Conservation (phyloP, 2,797 vertebrate genomes). For the Cheracebus regulus region DNA sequence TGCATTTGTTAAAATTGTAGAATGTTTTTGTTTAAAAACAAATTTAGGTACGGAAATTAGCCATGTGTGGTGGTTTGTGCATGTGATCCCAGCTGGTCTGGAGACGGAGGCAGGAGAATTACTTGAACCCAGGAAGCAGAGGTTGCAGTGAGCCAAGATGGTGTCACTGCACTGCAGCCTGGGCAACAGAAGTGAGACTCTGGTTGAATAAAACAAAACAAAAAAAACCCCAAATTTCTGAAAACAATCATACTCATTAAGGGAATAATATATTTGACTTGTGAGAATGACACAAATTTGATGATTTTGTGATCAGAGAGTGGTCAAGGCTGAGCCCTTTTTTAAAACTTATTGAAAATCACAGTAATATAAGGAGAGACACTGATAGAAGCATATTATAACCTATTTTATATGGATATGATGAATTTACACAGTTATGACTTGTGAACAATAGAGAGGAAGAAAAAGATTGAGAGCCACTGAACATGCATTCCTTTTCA, state of each 20-base stretch:
- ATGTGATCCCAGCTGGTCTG: neutral
- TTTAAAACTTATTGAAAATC: neutral
- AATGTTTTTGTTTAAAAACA: slow-evolving; percentile 6
- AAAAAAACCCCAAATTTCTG: neutral
- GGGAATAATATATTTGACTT: neutral
- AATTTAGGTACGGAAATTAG: neutral
- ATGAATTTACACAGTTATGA: neutral
- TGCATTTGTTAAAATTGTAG: neutral
- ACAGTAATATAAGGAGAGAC: neutral
- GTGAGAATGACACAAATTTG: neutral
- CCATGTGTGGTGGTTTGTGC: fast-evolving
- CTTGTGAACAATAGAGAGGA: neutral
- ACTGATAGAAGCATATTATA: neutral
- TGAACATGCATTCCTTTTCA: neutral
- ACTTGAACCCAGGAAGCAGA: neutral
- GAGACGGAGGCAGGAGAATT: neutral
- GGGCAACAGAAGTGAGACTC: neutral
- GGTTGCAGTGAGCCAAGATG: neutral
- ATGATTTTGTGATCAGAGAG: neutral
- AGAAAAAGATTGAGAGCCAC: neutral
- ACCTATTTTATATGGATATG: neutral
- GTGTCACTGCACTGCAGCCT: neutral
- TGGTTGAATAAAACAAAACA: neutral
- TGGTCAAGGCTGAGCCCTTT: neutral
- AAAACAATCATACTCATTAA: neutral